Percentiles rank a stretch among this genome's conserved stretches.
Evolutionary conservation across 2,113 vertebrate genomes (phyloP).

Genomic region (Microcebus jonahi): DNA sequence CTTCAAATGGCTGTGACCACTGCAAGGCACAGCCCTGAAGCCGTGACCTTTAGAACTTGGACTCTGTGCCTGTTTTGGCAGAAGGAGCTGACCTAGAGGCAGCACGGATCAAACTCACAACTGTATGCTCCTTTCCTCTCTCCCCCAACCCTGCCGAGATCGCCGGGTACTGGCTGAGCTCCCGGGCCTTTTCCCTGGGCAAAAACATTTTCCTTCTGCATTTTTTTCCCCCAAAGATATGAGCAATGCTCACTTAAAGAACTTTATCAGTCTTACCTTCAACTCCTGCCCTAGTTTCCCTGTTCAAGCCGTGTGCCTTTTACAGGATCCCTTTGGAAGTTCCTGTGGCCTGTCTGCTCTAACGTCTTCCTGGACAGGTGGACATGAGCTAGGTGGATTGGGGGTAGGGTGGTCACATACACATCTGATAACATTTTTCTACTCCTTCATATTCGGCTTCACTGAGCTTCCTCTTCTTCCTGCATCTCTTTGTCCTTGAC

Average conservation of each 20-base stretch:
- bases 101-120: neutral
- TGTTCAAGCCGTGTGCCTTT: neutral
- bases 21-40: neutral
- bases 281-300: neutral
- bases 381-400: neutral
- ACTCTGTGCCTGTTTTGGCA: neutral
- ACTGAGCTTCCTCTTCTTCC: neutral
- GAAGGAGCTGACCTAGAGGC: neutral
- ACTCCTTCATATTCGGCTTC: neutral
- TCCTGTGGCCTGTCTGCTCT: neutral
- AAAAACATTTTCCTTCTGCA: neutral
- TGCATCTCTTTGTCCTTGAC: neutral
- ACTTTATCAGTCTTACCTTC: neutral
- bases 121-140: accelerated
- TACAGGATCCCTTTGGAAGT: neutral
- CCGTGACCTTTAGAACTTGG: neutral
- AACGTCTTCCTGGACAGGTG: neutral
- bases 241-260: neutral
- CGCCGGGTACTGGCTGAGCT: neutral
- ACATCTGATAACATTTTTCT: neutral
- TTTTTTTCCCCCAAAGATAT: neutral
- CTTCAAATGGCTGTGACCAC: neutral
- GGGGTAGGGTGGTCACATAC: too few species aligned
- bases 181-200: neutral
- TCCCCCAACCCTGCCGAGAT: neutral